phyloP scores from a whole-genome alignment of 2,888 invertebrate species.

The Epistrophella euchroma region DNA sequence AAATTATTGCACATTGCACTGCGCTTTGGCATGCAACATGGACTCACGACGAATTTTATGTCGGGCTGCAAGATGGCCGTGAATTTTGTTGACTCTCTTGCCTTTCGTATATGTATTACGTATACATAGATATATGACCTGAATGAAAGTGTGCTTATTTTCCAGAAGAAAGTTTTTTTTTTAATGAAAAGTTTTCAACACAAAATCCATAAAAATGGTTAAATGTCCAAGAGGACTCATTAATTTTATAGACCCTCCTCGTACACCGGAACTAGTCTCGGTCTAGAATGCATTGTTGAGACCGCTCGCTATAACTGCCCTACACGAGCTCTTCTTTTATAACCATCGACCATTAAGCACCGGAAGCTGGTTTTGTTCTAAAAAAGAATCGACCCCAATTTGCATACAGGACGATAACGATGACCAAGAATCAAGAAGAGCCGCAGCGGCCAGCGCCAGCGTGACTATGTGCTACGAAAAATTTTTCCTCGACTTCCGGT shows the following conservation, averaged over 20 bases:
- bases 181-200: constrained; percentile 21
- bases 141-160: constrained; percentile 26
- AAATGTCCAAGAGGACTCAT: constrained; percentile 60
- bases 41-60: neutral
- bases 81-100: constrained; percentile 50
- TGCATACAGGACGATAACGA: constrained; percentile 43
- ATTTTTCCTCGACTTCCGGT: constrained; percentile 59
- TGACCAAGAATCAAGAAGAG: neutral
- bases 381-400: constrained; percentile 58
- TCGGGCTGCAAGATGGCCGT: constrained; percentile 55
- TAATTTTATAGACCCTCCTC: constrained; percentile 41
- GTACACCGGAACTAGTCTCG: constrained; percentile 42
- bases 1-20: constrained; percentile 68
- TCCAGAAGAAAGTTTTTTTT: constrained; percentile 33
- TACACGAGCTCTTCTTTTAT: constrained; percentile 18
- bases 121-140: neutral
- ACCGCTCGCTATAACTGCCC: constrained; percentile 5
- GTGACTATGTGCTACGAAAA: constrained; percentile 47
- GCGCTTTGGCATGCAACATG: constrained; percentile 49
- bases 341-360: constrained; percentile 44
- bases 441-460: neutral
- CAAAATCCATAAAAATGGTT: constrained; percentile 41
- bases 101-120: too few relatives aligned
- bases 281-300: constrained; percentile 48
- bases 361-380: constrained; percentile 51